A percentile compares a stretch with the other conserved stretches of the same genome.
These are phyloP conservation scores for Mormyrus iriodes DNA, from an alignment of 2,113 vertebrate species.

Conservation along the genomic window DNA sequence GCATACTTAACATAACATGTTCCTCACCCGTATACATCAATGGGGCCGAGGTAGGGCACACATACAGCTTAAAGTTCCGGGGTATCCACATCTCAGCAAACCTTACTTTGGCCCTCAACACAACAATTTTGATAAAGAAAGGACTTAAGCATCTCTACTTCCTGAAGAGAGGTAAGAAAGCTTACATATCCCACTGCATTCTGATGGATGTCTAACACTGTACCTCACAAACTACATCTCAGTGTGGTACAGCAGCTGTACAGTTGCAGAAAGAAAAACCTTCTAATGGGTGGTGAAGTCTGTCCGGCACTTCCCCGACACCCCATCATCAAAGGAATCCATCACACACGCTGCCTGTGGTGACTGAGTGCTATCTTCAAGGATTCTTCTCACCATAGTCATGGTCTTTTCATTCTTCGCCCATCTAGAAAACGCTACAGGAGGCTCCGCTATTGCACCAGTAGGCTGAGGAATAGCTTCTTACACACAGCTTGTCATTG, in stretches of 20 bases:
- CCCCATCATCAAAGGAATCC: neutral
- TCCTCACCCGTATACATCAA: conserved; percentile 4
- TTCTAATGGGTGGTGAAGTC: neutral
- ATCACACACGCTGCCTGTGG: neutral
- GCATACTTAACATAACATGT: neutral
- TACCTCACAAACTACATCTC: neutral
- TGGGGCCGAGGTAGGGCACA: neutral
- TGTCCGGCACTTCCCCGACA: neutral
- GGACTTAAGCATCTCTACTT: neutral
- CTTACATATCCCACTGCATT: no score
- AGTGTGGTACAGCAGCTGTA: neutral
- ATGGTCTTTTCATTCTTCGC: neutral
- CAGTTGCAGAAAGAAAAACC: neutral
- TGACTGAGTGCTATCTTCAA: neutral
- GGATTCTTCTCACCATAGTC: neutral
- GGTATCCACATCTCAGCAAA: neutral
- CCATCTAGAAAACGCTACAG: neutral
- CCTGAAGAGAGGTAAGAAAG: no score
- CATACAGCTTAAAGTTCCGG: neutral
- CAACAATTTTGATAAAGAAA: neutral
- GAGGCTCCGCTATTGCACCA: neutral
- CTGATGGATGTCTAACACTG: neutral
- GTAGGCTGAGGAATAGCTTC: neutral
- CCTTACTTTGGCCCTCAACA: neutral
- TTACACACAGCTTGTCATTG: neutral